Evolutionary conservation across 2,888 invertebrate genomes (phyloP).

Genomic region (Chymomyza fuscimana): DNA sequence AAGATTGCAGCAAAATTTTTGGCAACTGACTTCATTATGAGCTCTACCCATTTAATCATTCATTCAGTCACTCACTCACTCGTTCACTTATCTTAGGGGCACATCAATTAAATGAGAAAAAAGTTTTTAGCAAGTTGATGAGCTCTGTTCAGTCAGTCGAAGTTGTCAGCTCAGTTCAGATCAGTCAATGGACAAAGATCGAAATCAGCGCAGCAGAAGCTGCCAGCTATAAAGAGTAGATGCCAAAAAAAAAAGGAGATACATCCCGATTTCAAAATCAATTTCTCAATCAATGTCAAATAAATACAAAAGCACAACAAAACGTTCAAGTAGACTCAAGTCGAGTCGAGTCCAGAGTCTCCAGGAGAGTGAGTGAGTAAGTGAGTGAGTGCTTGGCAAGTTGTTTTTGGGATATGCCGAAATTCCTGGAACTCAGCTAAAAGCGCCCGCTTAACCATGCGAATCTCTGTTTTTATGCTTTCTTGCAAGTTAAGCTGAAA

Average conservation of each 20-base stretch:
- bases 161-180: slow-evolving; percentile 6
- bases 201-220: slow-evolving; percentile 37
- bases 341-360: not conserved
- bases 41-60: too few species aligned
- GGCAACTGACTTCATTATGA: not conserved
- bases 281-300: slow-evolving; percentile 75
- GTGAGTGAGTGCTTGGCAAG: slow-evolving; percentile 30
- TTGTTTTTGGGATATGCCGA: slow-evolving; percentile 16
- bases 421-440: slow-evolving; percentile 46
- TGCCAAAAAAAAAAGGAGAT: slow-evolving; percentile 30
- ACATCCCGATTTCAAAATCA: slow-evolving; percentile 63
- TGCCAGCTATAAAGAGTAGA: slow-evolving; percentile 1
- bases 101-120: slow-evolving; percentile 49
- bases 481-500: slow-evolving; percentile 51
- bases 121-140: slow-evolving; percentile 30
- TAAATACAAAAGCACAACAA: slow-evolving; percentile 20
- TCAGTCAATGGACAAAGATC: slow-evolving; percentile 44
- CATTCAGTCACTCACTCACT: not conserved
- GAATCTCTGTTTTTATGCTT: slow-evolving; percentile 1
- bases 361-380: slow-evolving; percentile 14
- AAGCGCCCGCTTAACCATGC: not conserved
- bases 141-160: slow-evolving; percentile 9
- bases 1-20: not conserved
- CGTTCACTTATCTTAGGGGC: slow-evolving; percentile 4
- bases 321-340: not conserved